Conservation (phyloP, 2,888 invertebrate genomes). For the Dorcus hopei region DNA sequence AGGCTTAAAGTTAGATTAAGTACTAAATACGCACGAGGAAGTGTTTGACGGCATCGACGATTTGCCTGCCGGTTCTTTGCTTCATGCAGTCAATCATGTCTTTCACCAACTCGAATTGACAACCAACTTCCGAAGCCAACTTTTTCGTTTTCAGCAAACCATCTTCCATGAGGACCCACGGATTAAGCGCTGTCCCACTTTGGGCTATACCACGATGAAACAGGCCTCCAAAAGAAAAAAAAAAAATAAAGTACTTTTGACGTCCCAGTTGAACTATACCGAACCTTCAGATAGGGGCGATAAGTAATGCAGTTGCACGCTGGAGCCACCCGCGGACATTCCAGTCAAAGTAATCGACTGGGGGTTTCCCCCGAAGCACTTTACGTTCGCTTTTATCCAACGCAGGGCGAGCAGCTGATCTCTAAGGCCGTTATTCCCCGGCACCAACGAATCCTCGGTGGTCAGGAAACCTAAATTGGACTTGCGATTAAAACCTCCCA, state of each 20-base stretch:
- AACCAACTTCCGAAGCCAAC: conserved; percentile 61
- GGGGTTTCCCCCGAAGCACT: conserved; percentile 69
- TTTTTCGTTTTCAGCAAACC: conserved; percentile 60
- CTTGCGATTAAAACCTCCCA: too few relatives aligned
- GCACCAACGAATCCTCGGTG: conserved; percentile 65
- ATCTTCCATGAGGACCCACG: conserved; percentile 56
- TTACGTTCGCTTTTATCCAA: conserved; percentile 68
- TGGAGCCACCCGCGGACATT: conserved; percentile 71
- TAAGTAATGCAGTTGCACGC: conserved; percentile 70
- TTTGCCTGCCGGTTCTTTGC: conserved; percentile 57
- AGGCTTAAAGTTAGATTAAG: neutral
- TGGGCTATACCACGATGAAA: conserved; percentile 64
- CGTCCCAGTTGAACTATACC: neutral
- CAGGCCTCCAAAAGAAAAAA: conserved; percentile 46
- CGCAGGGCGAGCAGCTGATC: conserved; percentile 69
- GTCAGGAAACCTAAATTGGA: conserved; percentile 64
- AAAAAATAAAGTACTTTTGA: neutral
- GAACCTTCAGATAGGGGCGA: conserved; percentile 60
- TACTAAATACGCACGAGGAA: conserved; percentile 54
- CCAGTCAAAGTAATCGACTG: conserved; percentile 66
- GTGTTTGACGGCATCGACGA: conserved; percentile 58
- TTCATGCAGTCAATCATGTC: conserved; percentile 65
- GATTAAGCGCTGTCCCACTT: conserved; percentile 66
- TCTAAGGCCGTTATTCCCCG: conserved; percentile 72
- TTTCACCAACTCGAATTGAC: conserved; percentile 53